These are phyloP conservation scores for Rhyacophila brunnea DNA, from an alignment of 1,140 invertebrate species.

Conservation along the genomic window DNA sequence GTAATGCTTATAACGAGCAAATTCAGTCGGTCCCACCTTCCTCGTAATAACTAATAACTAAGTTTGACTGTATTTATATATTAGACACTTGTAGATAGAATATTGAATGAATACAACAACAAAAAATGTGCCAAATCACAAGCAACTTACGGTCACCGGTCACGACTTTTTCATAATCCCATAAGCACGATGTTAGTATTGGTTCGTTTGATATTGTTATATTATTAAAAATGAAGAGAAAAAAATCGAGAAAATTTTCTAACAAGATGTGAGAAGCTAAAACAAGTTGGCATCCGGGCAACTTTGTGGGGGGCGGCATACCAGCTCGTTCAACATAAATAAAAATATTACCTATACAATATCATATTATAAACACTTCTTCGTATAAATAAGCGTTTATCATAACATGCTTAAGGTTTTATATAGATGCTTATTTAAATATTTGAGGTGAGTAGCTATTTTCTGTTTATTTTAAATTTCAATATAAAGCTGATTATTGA, in stretches of 20 bases:
- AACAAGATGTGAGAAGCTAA: background rate
- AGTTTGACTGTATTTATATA: too few species aligned
- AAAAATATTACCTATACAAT: background rate
- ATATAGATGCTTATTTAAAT: too few species aligned
- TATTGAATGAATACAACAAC: conserved; percentile 52
- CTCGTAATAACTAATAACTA: too few species aligned
- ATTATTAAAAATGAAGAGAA: background rate
- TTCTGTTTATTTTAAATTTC: too few species aligned
- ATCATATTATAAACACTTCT: too few species aligned
- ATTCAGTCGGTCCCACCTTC: too few species aligned
- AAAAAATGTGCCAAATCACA: too few species aligned
- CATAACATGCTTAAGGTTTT: too few species aligned
- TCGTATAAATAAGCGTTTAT: too few species aligned
- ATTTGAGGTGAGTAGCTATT: too few species aligned
- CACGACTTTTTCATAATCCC: conserved; percentile 1
- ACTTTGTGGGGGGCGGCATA: conserved; percentile 16
- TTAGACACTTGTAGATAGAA: conserved; percentile 50
- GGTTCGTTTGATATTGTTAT: conserved; percentile 2
- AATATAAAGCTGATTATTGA: too few species aligned
- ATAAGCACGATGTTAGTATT: conserved; percentile 8
- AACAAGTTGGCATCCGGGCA: conserved; percentile 17
- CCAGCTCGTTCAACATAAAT: conserved; percentile 1
- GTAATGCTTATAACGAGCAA: too few species aligned
- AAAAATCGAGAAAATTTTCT: background rate
- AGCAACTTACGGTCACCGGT: background rate